phyloP scores from a whole-genome alignment of 2,888 invertebrate species.

The Tetanocera ferruginea region DNA sequence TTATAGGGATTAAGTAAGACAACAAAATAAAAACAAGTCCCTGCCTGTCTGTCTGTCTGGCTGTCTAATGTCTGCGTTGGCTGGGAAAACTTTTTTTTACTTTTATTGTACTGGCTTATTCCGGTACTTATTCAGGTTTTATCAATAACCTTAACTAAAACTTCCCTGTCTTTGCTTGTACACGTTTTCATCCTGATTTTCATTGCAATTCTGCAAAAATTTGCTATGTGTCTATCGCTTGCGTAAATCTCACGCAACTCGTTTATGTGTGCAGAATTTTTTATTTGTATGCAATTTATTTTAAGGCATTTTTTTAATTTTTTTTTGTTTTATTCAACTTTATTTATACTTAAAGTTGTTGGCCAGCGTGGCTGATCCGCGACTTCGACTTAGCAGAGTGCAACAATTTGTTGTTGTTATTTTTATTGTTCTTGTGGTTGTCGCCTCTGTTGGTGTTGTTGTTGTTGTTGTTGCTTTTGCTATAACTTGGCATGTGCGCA shows the following conservation, averaged over 20 bases:
- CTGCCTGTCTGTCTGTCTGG: neutral
- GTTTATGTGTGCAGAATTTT: conserved; percentile 22
- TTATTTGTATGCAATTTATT: conserved; percentile 17
- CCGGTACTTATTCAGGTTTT: conserved; percentile 20
- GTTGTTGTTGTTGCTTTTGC: neutral
- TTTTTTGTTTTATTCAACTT: neutral
- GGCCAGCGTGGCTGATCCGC: neutral
- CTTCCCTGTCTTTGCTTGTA: neutral
- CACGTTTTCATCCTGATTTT: neutral
- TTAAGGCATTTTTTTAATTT: conserved; percentile 5
- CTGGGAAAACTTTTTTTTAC: neutral
- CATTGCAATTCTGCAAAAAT: neutral
- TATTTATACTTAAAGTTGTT: conserved; percentile 10
- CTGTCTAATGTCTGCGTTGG: neutral
- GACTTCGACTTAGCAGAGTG: neutral
- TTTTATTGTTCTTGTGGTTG: conserved; percentile 12
- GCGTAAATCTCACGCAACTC: conserved; percentile 36
- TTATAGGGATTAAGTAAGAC: neutral
- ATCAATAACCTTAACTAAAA: neutral
- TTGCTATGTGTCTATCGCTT: conserved; percentile 22
- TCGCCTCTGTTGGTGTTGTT: neutral
- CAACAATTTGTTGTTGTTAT: neutral
- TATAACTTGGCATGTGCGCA: conserved; percentile 19
- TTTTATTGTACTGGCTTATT: neutral
- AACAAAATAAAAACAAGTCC: neutral